These are phyloP conservation scores for Pteromalus puparum DNA, from an alignment of 1,140 invertebrate species.

Conservation along the genomic window DNA sequence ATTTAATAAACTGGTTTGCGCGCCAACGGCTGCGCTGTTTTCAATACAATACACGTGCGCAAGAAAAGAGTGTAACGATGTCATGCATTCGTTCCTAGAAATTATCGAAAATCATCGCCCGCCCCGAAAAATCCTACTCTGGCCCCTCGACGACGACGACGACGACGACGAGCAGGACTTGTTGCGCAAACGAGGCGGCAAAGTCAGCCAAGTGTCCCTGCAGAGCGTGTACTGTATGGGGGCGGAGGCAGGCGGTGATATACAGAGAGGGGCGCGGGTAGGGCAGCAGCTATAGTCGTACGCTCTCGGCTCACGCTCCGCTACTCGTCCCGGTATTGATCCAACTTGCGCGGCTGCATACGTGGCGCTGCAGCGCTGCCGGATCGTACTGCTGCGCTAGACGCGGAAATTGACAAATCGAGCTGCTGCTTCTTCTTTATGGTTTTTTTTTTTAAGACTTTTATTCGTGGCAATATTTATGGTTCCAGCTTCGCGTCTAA, in stretches of 20 bases:
- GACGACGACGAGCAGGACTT: slow-evolving; percentile 1
- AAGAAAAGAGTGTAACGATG: too few relatives aligned
- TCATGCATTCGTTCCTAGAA: neutral
- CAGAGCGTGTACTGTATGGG: neutral
- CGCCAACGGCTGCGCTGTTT: too few relatives aligned
- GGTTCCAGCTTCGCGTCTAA: too few relatives aligned
- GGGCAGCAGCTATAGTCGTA: neutral
- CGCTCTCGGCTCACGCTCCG: neutral
- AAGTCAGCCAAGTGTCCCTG: neutral
- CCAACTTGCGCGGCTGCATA: slow-evolving; percentile 27
- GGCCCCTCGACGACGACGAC: neutral
- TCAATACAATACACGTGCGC: too few relatives aligned
- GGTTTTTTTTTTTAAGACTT: neutral
- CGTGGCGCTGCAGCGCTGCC: slow-evolving; percentile 24
- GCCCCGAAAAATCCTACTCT: neutral
- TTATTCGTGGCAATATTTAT: neutral
- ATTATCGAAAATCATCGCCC: neutral
- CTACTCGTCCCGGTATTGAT: slow-evolving; percentile 26
- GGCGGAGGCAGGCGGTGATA: neutral
- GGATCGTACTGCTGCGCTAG: neutral
- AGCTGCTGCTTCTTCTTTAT: neutral
- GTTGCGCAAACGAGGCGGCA: slow-evolving; percentile 19
- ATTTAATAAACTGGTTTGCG: neutral
- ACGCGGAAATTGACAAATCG: slow-evolving; percentile 24
- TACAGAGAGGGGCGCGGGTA: neutral